Conservation (phyloP, 2,797 vertebrate genomes). For the Sparidentex hasta region DNA sequence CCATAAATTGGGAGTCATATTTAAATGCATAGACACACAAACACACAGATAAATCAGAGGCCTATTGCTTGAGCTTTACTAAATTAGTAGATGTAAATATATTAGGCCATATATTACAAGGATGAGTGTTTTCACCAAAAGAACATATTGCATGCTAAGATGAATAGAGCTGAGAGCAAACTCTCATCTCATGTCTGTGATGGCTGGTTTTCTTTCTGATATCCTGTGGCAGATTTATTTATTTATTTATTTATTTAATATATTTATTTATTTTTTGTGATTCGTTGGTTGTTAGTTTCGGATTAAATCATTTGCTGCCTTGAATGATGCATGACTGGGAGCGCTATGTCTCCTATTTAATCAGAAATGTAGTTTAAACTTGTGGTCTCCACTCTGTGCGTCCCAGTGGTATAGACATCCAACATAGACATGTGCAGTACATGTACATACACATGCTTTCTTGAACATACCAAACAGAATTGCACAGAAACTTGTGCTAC, state of each 20-base stretch:
- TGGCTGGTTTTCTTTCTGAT: conserved; percentile 52
- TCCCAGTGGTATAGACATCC: conserved; percentile 21
- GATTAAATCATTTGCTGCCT: conserved; percentile 60
- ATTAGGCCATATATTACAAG: conserved; percentile 27
- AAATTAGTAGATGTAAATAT: conserved; percentile 56
- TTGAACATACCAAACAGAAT: conserved; percentile 23
- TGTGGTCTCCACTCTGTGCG: conserved; percentile 13
- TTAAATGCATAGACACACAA: conserved; percentile 21
- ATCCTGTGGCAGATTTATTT: conserved; percentile 40
- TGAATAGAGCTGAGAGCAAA: conserved; percentile 39
- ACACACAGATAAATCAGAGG: conserved; percentile 30
- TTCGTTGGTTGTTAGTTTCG: conserved; percentile 53
- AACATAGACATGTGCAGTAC: conserved; percentile 1
- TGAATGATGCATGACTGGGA: conserved; percentile 75
- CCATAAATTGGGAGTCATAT: conserved; percentile 16
- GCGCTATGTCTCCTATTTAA: conserved; percentile 8
- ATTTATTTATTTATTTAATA: conserved; percentile 9
- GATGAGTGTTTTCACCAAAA: conserved; percentile 25
- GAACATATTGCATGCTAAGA: conserved; percentile 42
- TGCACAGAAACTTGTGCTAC: conserved; percentile 35
- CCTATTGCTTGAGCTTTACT: conserved; percentile 29
- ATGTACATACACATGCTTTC: neutral
- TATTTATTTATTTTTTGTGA: conserved; percentile 57
- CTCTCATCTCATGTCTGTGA: conserved; percentile 15
- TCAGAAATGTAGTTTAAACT: conserved; percentile 48